Base-by-base conservation (phyloP, 2,113 vertebrate genomes). In the Sebastes fasciatus region DNA sequence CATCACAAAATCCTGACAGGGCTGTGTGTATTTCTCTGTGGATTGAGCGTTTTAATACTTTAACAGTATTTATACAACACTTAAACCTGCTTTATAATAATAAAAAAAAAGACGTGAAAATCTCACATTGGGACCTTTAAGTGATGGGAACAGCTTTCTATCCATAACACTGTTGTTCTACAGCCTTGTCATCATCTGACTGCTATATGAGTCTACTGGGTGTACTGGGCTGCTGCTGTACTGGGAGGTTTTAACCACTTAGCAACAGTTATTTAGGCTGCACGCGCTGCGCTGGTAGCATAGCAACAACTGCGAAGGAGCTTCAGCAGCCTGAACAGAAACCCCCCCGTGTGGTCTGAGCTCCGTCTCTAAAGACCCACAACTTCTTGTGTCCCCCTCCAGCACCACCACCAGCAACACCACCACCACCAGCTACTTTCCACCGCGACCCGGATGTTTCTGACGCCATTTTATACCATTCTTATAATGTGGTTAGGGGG, bases 291-390 rank as follows among this genome's bases (percentile, higher is more conserved):
- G 57, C 21, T 55, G 65, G 93, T 91, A 86, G 69, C 91, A 63
- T 90, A 90, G 92, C 93, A 94, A 93, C 92, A 89, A 73, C 85
- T 34, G 83, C 79, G 83, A 81, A 90, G 82, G 52, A 80, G 62
- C 77, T 79, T 13, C 40, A 67, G 43, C 40, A 67, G 43, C n/a
- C 69, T 90, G 74, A 82, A 46, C 77, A 73, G 75, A 87, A 80
- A 72, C 23, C 74, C 79, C 82, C 83, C 17, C 17, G 74, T 74
- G 82, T 21, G 73, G 17, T 26, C 48, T 46, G 64, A 48, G 86
- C 82, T 65, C 69, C 76, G 19, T 58, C 73, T 80, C 52, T 54
- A 64, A 78, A 68, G 14, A 64, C 57, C 48, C 68, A 4, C n/a
- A 23, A 77, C 73, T 80, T 64, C 70, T 64, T 57, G 21, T 70